Base-by-base conservation (phyloP, 2,888 invertebrate species). In the Crossocerus cetratus region DNA sequence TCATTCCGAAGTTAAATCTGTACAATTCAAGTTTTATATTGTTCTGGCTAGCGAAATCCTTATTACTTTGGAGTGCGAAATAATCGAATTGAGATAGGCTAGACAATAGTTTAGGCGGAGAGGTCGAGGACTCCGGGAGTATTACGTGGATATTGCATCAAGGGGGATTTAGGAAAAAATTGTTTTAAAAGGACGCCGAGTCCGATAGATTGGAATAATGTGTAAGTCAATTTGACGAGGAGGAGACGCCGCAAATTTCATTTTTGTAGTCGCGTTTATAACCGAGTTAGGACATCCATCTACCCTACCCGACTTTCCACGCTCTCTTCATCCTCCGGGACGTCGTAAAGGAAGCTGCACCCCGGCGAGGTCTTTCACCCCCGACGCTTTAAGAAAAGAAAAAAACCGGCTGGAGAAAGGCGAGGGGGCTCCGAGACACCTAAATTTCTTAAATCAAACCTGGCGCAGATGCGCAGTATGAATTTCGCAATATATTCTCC, bases 241-340 rank as follows among this genome's bases (percentile, higher is more conserved):
- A 32, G 74, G 70, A 75, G 77, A 79, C 78, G 78, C 82, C 83
- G 77, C 80, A 85, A 84, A 85, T 85, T 84, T 83, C 77, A 84
- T 85, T 84, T 82, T 83, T 82, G 77, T 84, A 84, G 81, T 85
- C 80, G 81, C 82, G 81, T 78, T 85, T 82, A 84, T 85, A 85
- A 84, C 84, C 80, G 77, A 55, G 81, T 85, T 85, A 84, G 79
- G 80, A 77, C 74, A 74, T 78, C 80, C 76, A 72, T 72, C 76
- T 72, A 71, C 63, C 74, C 76, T 67, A 65, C 73, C 73, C 42
- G 72, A 68, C 61, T 67, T 75, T 69, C 78, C 67, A 70, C 60
- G 56, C 70, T 32, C 32, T 53, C 74, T 59, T 76, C 67, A 66
- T 78, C 71, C 76, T 77, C 72, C 68, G 65, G 74, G 71, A 72